These are phyloP conservation scores for Myxocyprinus asiaticus DNA, from an alignment of 2,113 vertebrate species.

Conservation along the genomic window DNA sequence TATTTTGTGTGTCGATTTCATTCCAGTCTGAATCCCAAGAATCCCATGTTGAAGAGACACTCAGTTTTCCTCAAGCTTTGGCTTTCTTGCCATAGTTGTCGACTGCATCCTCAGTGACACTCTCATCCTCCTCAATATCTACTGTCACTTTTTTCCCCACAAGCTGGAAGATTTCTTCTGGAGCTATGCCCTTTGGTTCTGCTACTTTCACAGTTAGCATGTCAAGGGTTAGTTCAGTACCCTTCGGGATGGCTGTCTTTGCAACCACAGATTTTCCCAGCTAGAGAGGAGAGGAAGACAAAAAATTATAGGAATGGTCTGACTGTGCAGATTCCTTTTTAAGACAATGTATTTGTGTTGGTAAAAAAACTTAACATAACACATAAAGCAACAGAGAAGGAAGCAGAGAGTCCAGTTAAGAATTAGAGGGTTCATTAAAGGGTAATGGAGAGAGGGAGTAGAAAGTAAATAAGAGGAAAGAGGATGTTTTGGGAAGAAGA, in stretches of 20 bases:
- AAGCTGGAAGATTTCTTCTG: slow-evolving; percentile 88
- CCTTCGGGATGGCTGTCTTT: slow-evolving; percentile 83
- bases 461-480: not conserved
- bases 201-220: slow-evolving; percentile 94
- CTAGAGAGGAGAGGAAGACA: slow-evolving; percentile 64
- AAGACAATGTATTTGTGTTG: not conserved
- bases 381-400: not conserved
- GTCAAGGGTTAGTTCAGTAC: slow-evolving; percentile 82
- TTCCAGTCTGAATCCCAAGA: not conserved
- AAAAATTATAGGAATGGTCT: slow-evolving; percentile 1
- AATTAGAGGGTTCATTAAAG: not conserved
- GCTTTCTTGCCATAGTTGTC: slow-evolving; percentile 84
- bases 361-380: not conserved
- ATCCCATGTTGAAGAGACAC: not conserved
- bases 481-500: too few relatives aligned
- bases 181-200: slow-evolving; percentile 87
- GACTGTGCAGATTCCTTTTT: not conserved
- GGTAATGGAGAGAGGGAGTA: not conserved
- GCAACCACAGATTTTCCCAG: slow-evolving; percentile 95
- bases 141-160: slow-evolving; percentile 81
- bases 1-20: not conserved
- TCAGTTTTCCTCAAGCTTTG: slow-evolving; percentile 66
- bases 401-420: not conserved
- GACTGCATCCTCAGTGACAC: slow-evolving; percentile 80
- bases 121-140: slow-evolving; percentile 85